Evolutionary conservation across 2,888 invertebrate genomes (phyloP).

Genomic region (Cheilosia impressa): DNA sequence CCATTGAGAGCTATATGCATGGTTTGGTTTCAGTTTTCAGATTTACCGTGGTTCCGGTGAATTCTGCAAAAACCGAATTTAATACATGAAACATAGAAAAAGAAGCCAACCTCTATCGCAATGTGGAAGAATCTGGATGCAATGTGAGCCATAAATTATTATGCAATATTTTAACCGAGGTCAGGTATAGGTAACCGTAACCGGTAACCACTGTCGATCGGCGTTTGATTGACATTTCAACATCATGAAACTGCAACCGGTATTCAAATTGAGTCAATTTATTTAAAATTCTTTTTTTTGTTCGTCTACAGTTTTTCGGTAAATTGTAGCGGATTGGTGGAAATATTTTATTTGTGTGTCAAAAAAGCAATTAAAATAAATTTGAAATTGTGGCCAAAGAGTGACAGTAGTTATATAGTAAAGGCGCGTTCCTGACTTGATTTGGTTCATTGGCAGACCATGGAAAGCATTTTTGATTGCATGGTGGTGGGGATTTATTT

Average conservation of each 20-base stretch:
- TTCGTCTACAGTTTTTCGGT: neutral
- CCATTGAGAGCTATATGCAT: neutral
- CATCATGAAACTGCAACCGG: conserved; percentile 14
- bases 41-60: conserved; percentile 11
- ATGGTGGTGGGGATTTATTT: neutral
- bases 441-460: conserved; percentile 9
- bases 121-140: conserved; percentile 8
- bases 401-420: neutral
- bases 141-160: conserved; percentile 24
- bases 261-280: conserved; percentile 15
- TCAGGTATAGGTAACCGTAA: conserved; percentile 7
- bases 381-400: conserved; percentile 18
- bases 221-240: conserved; percentile 40
- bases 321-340: neutral
- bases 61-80: conserved; percentile 1
- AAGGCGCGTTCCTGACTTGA: neutral
- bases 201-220: neutral
- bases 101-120: neutral
- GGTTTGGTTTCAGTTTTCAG: conserved; percentile 35
- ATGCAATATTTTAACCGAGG: conserved; percentile 43
- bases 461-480: neutral
- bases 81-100: neutral
- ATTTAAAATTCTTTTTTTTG: neutral
- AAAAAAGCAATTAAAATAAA: conserved; percentile 42
- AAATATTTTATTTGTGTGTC: neutral